These are phyloP conservation scores for Poecilus cupreus DNA, from an alignment of 2,888 invertebrate species.

Conservation along the genomic window DNA sequence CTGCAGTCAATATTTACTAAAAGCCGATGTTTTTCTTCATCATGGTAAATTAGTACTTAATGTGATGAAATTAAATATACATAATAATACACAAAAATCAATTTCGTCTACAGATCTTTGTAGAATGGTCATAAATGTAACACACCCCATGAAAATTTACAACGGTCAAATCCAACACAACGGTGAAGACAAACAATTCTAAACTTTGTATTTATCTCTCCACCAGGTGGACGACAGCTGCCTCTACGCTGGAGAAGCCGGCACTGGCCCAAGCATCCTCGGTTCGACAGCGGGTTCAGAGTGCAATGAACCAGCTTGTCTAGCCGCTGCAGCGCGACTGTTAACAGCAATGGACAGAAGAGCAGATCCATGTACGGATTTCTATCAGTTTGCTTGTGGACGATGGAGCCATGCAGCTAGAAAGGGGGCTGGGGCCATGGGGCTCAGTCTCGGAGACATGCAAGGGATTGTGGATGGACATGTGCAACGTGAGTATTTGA, in stretches of 20 bases:
- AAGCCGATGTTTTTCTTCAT: too few relatives aligned
- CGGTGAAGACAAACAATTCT: background rate
- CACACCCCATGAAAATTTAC: too few relatives aligned
- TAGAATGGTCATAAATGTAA: background rate
- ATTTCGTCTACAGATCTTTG: background rate
- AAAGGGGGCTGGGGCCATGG: background rate
- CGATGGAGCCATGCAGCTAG: slow-evolving; percentile 63
- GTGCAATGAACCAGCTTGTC: slow-evolving; percentile 69
- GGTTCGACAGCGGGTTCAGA: slow-evolving; percentile 67
- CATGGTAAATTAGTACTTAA: too few relatives aligned
- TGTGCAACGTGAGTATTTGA: slow-evolving; percentile 69
- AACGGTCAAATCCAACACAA: too few relatives aligned
- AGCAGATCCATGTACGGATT: slow-evolving; percentile 72
- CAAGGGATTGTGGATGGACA: slow-evolving; percentile 70
- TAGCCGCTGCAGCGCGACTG: slow-evolving; percentile 69
- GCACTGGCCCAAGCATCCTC: slow-evolving; percentile 64
- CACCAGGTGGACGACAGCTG: slow-evolving; percentile 70
- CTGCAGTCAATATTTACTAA: too few relatives aligned
- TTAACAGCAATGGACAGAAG: slow-evolving; percentile 70
- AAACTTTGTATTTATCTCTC: background rate
- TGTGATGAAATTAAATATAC: too few relatives aligned
- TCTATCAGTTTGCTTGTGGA: slow-evolving; percentile 73
- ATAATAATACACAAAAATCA: too few relatives aligned
- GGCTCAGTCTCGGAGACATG: slow-evolving; percentile 70
- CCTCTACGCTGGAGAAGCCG: slow-evolving; percentile 61